Base-by-base conservation (phyloP, 2,888 invertebrate genomes). In the Theodoxus fluviatilis region DNA sequence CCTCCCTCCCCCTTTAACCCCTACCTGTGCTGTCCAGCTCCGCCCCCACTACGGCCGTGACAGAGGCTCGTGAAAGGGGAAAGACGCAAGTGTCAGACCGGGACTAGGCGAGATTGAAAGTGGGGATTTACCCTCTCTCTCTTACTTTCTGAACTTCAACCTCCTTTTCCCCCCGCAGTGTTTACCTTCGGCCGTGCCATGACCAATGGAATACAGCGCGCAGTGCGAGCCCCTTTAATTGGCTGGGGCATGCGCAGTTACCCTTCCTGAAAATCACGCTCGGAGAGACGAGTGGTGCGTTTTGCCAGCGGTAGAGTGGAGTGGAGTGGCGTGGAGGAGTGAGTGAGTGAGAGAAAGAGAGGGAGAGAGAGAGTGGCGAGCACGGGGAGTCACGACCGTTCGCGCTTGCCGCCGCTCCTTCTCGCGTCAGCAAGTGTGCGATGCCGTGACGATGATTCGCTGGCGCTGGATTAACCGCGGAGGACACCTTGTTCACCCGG, bases 171-270 rank as follows among this genome's bases (percentile, higher is more conserved):
- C 52, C 28, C 12, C 33, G 7, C 65, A 22, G 38, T 25, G 3
- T 22, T n/a, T 15, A 31, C 33, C 9, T n/a, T 63, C 64, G 18
- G 22, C n/a, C 64, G 35, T 2, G 1, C 28, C 28, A 3, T 33
- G 18, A 18, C 35, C 18, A 22, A 47, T 28, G 31, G 38, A 25
- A 59, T 59, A 55, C 25, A 31, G 59, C 43, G 9, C 15, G 68
- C 47, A 40, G 43, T 52, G 47, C 64, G 57, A 65, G 57, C 64
- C 70, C 68, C 61, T 71, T 68, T 71, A 68, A 68, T 71, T 71
- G 71, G 65, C 28, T 28, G 38, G 68, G 38, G 59, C 71, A 68
- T 71, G 71, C 71, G 68, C 71, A 71, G 33, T 33, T n/a, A 22
- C 37, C 31, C 55, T 47, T 52, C 28, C 67, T 67, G 67, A 67